Evolutionary conservation across 2,888 invertebrate species (phyloP), one percentile per base, ranked within the genome.

Genomic region (Ctenicera cuprea): DNA sequence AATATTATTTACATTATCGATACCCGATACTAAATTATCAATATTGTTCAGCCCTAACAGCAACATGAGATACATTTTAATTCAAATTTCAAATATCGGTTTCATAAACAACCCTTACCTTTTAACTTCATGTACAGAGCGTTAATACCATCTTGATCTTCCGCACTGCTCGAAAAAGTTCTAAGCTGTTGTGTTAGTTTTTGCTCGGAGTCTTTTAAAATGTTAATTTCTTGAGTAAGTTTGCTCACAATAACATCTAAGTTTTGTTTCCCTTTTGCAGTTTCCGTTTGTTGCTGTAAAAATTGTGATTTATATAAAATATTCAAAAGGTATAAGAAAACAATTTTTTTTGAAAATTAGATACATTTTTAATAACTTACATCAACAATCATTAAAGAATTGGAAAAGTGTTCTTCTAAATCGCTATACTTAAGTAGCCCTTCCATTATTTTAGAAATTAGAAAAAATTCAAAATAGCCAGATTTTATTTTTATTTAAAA

Each of bases 261-360:
- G 16, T 50, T 18, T 1, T n/a, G 48, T 3, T 65, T 64, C 37
- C 16, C 48, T 12, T 50, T 45, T 30, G 65, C 30, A 22, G 22
- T n/a, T 20, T 14, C 26, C 5, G 65, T 59, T n/a, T 48, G 26
- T 8, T 63, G 48, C 73, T 73, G 18, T n/a, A 73, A 72, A n/a
- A 26, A 66, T 70, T 22, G 41, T 22, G 14, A n/a, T 37, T n/a
- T n/a, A n/a, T n/a, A n/a, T n/a, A 26, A 26, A 26, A 26, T 3
- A 26, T 26, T 26, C 3, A 26, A 26, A 26, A 26, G 2, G 5
- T 26, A 3, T 26, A 2, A 26, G 26, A 2, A 26, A 26, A 26
- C 26, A 26, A n/a, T n/a, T 26, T 26, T 26, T 26, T 26, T 26
- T 26, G 3, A 5, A 26, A 26, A 26, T 26, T 26, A 26, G n/a